These are phyloP conservation scores for Nicator chloris DNA, from an alignment of 2,113 vertebrate genomes.

Conservation along the genomic window DNA sequence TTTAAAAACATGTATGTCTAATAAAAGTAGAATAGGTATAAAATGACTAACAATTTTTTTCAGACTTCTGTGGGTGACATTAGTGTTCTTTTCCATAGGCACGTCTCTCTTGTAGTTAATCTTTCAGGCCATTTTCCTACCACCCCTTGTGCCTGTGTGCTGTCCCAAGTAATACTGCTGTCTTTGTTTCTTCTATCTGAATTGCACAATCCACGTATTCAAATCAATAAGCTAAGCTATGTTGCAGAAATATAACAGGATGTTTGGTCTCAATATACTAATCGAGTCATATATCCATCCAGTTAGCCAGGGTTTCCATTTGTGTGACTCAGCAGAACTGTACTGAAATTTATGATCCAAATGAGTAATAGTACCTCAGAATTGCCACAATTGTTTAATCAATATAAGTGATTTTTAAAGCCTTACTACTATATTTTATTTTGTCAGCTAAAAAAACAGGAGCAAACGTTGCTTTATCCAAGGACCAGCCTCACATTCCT, in stretches of 20 bases:
- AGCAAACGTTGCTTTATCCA: not conserved
- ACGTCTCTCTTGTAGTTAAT: not conserved
- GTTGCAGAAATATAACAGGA: not conserved
- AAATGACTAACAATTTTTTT: not conserved
- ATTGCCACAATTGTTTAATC: conserved; percentile 28
- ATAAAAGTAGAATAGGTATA: not conserved
- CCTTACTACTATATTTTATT: not conserved
- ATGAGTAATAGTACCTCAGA: conserved; percentile 4
- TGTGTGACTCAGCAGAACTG: not conserved
- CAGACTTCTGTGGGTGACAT: not conserved
- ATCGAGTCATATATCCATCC: not conserved
- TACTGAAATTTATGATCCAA: not conserved
- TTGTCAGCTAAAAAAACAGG: not conserved
- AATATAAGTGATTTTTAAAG: conserved; percentile 31
- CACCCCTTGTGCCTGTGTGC: not conserved
- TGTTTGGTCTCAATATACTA: conserved; percentile 1
- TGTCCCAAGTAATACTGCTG: not conserved
- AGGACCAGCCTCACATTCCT: not conserved
- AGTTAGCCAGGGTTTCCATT: not conserved
- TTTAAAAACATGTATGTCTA: not conserved
- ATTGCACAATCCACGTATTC: not conserved
- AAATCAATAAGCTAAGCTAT: not conserved
- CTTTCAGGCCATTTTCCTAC: not conserved
- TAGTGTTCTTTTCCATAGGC: not conserved
- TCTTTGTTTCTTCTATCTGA: not conserved